Base-by-base conservation (phyloP, 2,113 vertebrate genomes). In the Lates calcarifer region DNA sequence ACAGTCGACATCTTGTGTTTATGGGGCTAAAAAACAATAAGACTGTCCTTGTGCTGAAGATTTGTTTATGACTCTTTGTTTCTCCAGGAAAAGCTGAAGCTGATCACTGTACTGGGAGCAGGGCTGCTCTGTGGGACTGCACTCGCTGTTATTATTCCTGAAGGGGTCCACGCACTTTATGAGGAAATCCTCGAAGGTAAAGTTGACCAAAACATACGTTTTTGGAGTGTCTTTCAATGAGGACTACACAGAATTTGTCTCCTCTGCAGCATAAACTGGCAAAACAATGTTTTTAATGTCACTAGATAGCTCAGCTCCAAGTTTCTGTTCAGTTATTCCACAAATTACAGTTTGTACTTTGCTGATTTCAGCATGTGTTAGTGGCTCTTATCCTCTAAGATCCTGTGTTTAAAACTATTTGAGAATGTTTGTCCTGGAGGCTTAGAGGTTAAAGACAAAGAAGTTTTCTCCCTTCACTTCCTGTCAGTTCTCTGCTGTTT, bases 161-260 rank as follows among this genome's bases (percentile, higher is more conserved):
- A 99, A 93, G 98, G 98, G 72, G 98, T 99, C 66, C 98, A 99
- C 35, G 97, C 97, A 67, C 97, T 99, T 86, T 99, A 99, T 93
- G 98, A 98, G 91, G 98, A 99, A 67, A 94, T 97, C 76, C 94
- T 99, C 74, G 96, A 99, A 90, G 97, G 98, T 99, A 89, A 81
- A 95, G 49, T 45, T 64, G 20, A 51, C 1, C 9, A 18, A 49
- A 33, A 22, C 26, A n/a, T n/a, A n/a, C n/a, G n/a, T n/a, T n/a
- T n/a, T n/a, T n/a, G n/a, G 17, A 18, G 43, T 18, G 29, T 20
- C 1, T 33, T 47, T 17, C 28, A 18, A 18, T 0, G 8, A 24
- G 4, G 33, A 41, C 1, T 18, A 22, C 35, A 4, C 10, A 31
- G 4, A 28, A 12, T 5, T 6, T 43, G 5, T 60, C 11, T 26